Conservation (phyloP, 2,113 vertebrate genomes). For the Thalassoma bifasciatum region DNA sequence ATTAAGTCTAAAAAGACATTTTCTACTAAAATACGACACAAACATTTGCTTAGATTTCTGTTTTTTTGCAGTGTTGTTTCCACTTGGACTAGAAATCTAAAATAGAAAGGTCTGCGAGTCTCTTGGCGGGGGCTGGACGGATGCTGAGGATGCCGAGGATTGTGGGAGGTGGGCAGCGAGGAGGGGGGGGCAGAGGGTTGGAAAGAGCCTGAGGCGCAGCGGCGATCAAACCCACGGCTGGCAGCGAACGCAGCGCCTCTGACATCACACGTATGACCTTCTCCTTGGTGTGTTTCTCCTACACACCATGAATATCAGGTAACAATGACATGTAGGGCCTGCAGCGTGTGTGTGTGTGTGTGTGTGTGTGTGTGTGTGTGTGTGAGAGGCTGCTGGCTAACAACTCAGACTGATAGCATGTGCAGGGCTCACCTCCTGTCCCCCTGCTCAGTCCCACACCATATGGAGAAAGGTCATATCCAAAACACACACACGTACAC, state of each 20-base stretch:
- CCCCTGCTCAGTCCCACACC: constrained; percentile 67
- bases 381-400: constrained; percentile 50
- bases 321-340: constrained; percentile 65
- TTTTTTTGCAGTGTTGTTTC: no score
- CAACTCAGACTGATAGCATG: constrained; percentile 69
- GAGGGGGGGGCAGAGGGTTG: constrained; percentile 54
- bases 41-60: no score
- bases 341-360: constrained; percentile 23
- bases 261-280: constrained; percentile 71
- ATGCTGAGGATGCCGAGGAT: constrained; percentile 47
- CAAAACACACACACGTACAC: constrained; percentile 20
- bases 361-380: constrained; percentile 43
- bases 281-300: constrained; percentile 62
- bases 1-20: no score
- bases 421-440: constrained; percentile 69
- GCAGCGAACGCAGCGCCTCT: constrained; percentile 47
- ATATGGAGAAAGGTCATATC: constrained; percentile 76
- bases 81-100: constrained; percentile 51
- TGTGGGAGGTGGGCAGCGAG: constrained; percentile 53
- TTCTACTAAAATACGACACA: no score
- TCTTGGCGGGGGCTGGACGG: constrained; percentile 50
- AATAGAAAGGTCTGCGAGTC: constrained; percentile 63
- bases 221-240: constrained; percentile 61
- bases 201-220: constrained; percentile 52
- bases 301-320: constrained; percentile 70